These are phyloP conservation scores for Altica lythri DNA, from an alignment of 2,888 invertebrate species.

Conservation along the genomic window DNA sequence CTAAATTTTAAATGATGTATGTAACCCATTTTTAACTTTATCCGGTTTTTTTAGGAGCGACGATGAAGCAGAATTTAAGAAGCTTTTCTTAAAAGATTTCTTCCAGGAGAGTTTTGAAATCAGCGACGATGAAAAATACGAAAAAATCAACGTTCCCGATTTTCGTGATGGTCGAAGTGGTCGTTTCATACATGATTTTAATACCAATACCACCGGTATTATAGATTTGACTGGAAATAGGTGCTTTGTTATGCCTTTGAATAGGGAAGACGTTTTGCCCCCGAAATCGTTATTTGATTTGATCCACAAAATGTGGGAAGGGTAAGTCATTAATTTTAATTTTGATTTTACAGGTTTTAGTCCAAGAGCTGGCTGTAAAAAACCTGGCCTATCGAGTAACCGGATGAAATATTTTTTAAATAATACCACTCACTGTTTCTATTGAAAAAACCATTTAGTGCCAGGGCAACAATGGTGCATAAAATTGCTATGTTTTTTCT, in stretches of 20 bases:
- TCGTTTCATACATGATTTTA: slow-evolving; percentile 92
- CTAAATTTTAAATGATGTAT: too few species aligned
- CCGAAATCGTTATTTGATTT: slow-evolving; percentile 82
- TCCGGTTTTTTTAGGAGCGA: slow-evolving; percentile 10
- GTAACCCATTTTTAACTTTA: too few species aligned
- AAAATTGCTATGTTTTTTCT: too few species aligned
- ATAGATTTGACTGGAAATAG: slow-evolving; percentile 58
- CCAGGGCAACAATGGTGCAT: too few species aligned
- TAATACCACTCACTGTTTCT: too few species aligned
- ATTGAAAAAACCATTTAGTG: too few species aligned
- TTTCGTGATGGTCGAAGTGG: slow-evolving; percentile 81
- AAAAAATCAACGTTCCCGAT: slow-evolving; percentile 85
- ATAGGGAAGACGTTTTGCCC: slow-evolving; percentile 73
- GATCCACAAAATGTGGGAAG: slow-evolving; percentile 76
- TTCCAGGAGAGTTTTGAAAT: slow-evolving; percentile 85
- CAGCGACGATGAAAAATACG: slow-evolving; percentile 72
- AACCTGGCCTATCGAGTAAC: too few species aligned
- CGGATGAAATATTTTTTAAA: too few species aligned
- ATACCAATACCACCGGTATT: slow-evolving; percentile 68
- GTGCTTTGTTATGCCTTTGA: slow-evolving; percentile 91
- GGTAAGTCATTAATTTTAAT: too few species aligned
- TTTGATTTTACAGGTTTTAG: too few species aligned
- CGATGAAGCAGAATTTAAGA: slow-evolving; percentile 22
- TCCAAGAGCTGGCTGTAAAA: too few species aligned
- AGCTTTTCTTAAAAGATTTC: slow-evolving; percentile 30